A percentile compares a stretch with the other conserved stretches of the same genome.
Evolutionary conservation across 1,140 invertebrate genomes (phyloP).

Genomic region (Camponotus pennsylvanicus): DNA sequence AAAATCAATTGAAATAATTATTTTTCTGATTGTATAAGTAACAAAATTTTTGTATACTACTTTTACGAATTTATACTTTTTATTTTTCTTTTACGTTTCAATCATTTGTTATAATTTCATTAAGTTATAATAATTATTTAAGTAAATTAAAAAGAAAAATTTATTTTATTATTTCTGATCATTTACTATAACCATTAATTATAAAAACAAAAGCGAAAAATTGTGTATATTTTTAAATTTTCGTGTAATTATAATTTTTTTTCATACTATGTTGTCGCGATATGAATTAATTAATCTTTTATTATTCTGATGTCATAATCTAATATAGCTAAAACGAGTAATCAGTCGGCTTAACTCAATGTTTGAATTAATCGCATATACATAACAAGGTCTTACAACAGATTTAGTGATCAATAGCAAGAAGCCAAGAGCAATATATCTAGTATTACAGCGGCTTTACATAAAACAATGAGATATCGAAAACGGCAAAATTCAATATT

Average conservation of each 20-base stretch:
- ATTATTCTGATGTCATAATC: neutral
- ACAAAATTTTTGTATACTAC: too few relatives aligned
- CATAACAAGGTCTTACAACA: slow-evolving; percentile 8
- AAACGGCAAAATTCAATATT: neutral
- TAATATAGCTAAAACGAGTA: neutral
- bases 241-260: neutral
- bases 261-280: neutral
- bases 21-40: too few relatives aligned
- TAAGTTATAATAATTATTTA: too few relatives aligned
- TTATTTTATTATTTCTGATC: too few relatives aligned
- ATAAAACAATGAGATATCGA: slow-evolving; percentile 26
- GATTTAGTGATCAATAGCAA: slow-evolving; percentile 24
- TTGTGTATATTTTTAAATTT: neutral
- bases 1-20: too few relatives aligned
- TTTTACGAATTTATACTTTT: too few relatives aligned
- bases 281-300: neutral
- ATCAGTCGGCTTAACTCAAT: neutral
- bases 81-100: too few relatives aligned
- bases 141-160: too few relatives aligned
- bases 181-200: neutral
- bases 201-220: neutral
- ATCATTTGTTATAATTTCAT: too few relatives aligned
- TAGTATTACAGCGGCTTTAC: slow-evolving; percentile 10
- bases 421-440: slow-evolving; percentile 24
- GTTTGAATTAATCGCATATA: slow-evolving; percentile 22